Conservation (phyloP, 1,140 invertebrate species). For the Theocolax elegans region DNA sequence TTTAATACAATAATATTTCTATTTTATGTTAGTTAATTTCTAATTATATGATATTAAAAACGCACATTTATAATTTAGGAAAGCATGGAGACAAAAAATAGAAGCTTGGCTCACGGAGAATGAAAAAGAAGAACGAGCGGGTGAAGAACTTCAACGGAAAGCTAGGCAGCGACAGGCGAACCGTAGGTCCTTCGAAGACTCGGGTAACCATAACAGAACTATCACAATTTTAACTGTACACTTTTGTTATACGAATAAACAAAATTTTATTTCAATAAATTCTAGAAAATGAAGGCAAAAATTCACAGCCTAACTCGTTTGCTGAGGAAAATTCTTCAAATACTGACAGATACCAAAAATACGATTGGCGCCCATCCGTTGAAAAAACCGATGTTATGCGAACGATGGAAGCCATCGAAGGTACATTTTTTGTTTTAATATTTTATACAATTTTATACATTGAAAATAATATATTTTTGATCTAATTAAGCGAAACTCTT, state of each 20-base stretch:
- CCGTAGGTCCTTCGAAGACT: constrained; percentile 83
- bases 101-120: constrained; percentile 90
- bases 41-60: constrained; percentile 55
- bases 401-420: constrained; percentile 88
- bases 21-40: background rate
- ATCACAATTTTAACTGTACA: constrained; percentile 16
- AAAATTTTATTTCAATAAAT: constrained; percentile 38
- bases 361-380: constrained; percentile 84
- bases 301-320: constrained; percentile 75
- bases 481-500: too few species aligned
- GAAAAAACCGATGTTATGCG: constrained; percentile 85
- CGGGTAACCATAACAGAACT: constrained; percentile 67
- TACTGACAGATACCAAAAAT: constrained; percentile 66
- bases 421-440: constrained; percentile 59
- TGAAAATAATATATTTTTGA: constrained; percentile 29
- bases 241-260: too few species aligned
- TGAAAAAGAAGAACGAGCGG: constrained; percentile 82
- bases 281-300: constrained; percentile 78
- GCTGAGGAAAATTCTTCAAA: constrained; percentile 72
- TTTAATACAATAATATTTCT: too few species aligned
- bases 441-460: background rate
- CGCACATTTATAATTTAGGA: too few species aligned
- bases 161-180: constrained; percentile 74
- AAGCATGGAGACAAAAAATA: constrained; percentile 86
- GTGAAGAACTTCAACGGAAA: constrained; percentile 74